Percentiles rank a stretch among this genome's conserved stretches.
phyloP scores from a whole-genome alignment of 1,140 invertebrate genomes.

The Trachymyrmex cornetzi region DNA sequence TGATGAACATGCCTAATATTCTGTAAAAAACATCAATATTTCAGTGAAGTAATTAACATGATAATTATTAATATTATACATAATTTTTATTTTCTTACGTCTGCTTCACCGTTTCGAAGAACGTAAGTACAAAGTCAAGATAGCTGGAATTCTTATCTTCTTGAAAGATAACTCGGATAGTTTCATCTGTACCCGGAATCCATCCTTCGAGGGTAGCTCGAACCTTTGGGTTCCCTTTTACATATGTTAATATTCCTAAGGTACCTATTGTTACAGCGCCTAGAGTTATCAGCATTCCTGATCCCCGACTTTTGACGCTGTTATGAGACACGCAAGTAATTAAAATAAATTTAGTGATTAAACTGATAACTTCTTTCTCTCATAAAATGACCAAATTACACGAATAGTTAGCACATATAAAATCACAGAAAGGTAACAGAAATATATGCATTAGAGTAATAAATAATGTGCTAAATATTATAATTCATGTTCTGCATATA shows the following conservation, averaged over 20 bases:
- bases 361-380: not conserved
- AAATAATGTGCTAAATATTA: not conserved
- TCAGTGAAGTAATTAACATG: constrained; percentile 44
- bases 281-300: constrained; percentile 85
- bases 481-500: constrained; percentile 37
- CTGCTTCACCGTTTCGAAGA: constrained; percentile 79
- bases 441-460: constrained; percentile 25
- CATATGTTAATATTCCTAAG: constrained; percentile 86
- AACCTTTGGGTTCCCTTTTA: constrained; percentile 90
- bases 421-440: not conserved
- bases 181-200: constrained; percentile 89
- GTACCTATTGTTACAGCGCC: constrained; percentile 88
- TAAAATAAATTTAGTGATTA: constrained; percentile 9
- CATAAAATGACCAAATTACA: not conserved
- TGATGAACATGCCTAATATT: constrained; percentile 71
- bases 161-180: constrained; percentile 90
- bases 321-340: constrained; percentile 50
- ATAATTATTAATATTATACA: not conserved
- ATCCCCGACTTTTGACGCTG: constrained; percentile 76
- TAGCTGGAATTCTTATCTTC: constrained; percentile 88
- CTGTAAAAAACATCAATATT: constrained; percentile 66
- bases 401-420: not conserved
- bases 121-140: constrained; percentile 80
- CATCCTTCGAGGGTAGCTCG: constrained; percentile 89
- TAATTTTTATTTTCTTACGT: constrained; percentile 76